Percentiles rank a stretch among this genome's conserved stretches.
Conservation (phyloP, 2,797 vertebrate genomes). For the Microtus obscurus region DNA sequence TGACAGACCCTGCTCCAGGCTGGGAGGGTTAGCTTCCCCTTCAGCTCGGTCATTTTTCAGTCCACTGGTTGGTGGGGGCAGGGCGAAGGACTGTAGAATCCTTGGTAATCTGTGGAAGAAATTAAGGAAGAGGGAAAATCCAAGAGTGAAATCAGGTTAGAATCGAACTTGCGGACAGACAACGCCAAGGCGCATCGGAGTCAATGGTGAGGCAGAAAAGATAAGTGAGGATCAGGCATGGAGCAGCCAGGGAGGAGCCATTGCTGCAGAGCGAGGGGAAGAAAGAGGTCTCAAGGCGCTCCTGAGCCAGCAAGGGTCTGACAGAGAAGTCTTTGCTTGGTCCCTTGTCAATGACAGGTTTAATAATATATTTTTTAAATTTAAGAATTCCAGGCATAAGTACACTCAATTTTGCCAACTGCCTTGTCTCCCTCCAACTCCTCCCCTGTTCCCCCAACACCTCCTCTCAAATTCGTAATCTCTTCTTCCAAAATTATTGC, state of each 20-base stretch:
- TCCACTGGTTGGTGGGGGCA: not conserved
- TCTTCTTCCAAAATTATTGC: not conserved
- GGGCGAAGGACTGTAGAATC: not conserved
- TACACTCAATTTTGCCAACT: not conserved
- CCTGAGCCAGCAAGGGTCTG: not conserved
- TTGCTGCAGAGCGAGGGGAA: not conserved
- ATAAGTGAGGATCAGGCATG: not conserved
- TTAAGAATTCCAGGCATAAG: not conserved
- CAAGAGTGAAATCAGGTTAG: slow-evolving; percentile 33
- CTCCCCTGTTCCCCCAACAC: not conserved
- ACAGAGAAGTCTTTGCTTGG: not conserved
- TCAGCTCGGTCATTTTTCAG: slow-evolving; percentile 64
- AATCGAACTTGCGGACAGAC: slow-evolving; percentile 60
- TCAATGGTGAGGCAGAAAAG: slow-evolving; percentile 39
- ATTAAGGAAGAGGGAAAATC: slow-evolving; percentile 37
- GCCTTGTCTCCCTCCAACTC: not conserved
- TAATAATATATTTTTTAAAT: not conserved
- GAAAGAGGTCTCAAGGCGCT: not conserved
- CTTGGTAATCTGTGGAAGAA: not conserved
- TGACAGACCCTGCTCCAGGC: slow-evolving; percentile 31
- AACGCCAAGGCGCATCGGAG: not conserved
- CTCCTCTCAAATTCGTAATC: not conserved
- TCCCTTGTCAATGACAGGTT: not conserved
- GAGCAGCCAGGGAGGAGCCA: not conserved
- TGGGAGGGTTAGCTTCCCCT: not conserved